Evolutionary conservation across 2,113 vertebrate species (phyloP).

Genomic region (Tyto alba): DNA sequence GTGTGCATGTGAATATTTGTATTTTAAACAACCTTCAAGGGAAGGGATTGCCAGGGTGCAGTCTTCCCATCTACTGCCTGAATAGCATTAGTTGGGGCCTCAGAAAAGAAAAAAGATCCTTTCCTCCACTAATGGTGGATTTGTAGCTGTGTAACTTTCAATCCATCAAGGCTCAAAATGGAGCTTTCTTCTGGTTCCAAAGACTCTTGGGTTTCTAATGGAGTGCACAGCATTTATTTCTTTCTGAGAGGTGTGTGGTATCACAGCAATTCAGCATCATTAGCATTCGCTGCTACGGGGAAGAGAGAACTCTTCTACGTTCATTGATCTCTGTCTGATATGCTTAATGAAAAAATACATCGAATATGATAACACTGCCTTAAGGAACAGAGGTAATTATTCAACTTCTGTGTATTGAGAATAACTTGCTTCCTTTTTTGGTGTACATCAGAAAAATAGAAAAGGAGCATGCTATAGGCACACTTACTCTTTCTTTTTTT

Average conservation of each 20-base stretch:
- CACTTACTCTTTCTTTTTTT: background rate
- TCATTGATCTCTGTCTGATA: slow-evolving; percentile 59
- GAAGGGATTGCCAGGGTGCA: background rate
- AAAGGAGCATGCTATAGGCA: background rate
- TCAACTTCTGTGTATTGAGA: slow-evolving; percentile 23
- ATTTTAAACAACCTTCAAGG: background rate
- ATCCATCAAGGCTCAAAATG: background rate
- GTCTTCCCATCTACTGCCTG: background rate
- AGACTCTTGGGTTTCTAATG: background rate
- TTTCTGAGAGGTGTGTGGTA: background rate
- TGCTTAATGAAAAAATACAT: slow-evolving; percentile 54
- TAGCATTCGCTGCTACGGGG: background rate
- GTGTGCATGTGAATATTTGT: background rate
- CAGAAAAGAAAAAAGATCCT: background rate
- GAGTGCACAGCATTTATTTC: background rate
- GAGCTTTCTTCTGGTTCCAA: background rate
- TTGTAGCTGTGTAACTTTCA: background rate
- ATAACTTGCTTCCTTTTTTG: slow-evolving; percentile 13
- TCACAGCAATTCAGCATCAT: slow-evolving; percentile 11
- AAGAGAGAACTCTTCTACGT: background rate
- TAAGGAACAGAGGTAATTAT: slow-evolving; percentile 57
- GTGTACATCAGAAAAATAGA: background rate
- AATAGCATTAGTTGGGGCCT: background rate
- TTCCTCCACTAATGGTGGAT: background rate
- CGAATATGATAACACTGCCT: slow-evolving; percentile 51